Percentiles rank a stretch among this genome's conserved stretches.
Evolutionary conservation across 2,797 vertebrate genomes (phyloP).

Genomic region (Karalla daura): DNA sequence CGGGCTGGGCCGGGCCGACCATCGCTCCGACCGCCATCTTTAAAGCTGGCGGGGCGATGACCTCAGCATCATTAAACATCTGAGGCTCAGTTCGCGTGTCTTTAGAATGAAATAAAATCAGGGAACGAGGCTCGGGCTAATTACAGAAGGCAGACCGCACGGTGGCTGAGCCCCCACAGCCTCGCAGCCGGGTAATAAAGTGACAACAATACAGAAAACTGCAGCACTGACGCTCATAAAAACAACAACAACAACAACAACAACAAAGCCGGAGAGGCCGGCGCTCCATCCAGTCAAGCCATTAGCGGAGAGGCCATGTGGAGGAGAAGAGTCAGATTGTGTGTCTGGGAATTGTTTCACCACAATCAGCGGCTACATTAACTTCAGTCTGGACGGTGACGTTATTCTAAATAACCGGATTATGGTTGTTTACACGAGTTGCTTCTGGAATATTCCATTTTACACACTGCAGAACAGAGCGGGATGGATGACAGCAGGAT

Average conservation of each 20-base stretch:
- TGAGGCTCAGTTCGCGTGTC: constrained; percentile 22
- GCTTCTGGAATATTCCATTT: too few relatives aligned
- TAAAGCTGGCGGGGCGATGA: constrained; percentile 44
- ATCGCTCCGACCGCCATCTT: constrained; percentile 41
- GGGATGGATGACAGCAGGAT: too few relatives aligned
- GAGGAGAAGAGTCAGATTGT: constrained; percentile 29
- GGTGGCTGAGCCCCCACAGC: not conserved
- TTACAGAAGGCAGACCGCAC: constrained; percentile 50
- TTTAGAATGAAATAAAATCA: constrained; percentile 32
- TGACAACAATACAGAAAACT: constrained; percentile 14
- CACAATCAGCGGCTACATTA: constrained; percentile 43
- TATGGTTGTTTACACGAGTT: too few relatives aligned
- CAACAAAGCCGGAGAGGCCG: not conserved
- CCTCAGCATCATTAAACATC: constrained; percentile 52
- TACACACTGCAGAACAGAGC: too few relatives aligned
- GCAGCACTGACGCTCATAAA: not conserved
- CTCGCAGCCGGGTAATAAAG: constrained; percentile 26
- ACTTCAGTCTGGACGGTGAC: too few relatives aligned
- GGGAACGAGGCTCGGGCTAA: constrained; percentile 42
- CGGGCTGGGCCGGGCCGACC: too few relatives aligned
- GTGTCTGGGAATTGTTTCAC: constrained; percentile 38
- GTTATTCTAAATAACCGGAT: too few relatives aligned
- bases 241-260: not conserved
- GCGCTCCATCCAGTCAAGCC: too few relatives aligned
- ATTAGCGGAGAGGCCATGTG: constrained; percentile 15